Base-by-base conservation (phyloP, 2,797 vertebrate species). In the Myiothlypis chrysogaster region DNA sequence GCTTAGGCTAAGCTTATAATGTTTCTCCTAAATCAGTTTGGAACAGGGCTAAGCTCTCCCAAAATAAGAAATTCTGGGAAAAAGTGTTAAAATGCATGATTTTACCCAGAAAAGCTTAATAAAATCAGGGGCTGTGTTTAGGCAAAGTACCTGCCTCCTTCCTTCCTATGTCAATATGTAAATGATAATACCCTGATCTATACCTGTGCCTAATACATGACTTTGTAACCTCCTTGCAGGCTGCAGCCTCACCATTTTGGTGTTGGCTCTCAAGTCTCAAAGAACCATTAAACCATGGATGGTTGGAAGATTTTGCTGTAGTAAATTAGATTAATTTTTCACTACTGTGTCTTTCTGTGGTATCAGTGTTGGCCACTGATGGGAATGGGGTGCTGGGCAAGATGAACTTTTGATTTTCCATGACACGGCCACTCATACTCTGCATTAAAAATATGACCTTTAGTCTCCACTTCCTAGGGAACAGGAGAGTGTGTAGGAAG, bases 11-110 rank as follows among this genome's bases (percentile, higher is more conserved):
- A 87, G 10, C 8, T 85, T 68, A 34, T 15, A 68, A 6, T 24
- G 9, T 79, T 89, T 89, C 69, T 64, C 14, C 22, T 80, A 61
- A 71, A 92, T 85, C 27, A 39, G 10, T 87, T 83, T 95, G 46
- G 28, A 92, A 68, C 30, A 55, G 7, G 21, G 6, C 28, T 78
- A 85, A 85, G 1, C 18, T 27, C 75, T 56, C 22, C 10, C 43
- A 88, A 88, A 94, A 82, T 46, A 91, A 76, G 21, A 73, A 68
- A 59, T 44, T 89, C 16, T 77, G 79, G 46, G 73, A 80, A 66
- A 28, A 64, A 64, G 1, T n/a, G 27, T 52, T 81, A 24, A 88
- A 93, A 92, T 78, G 4, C 12, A 8, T 56, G 5, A 46, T 81
- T 92, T 80, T 89, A 83, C 52, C 32, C 3, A 4, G 13, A 70